Evolutionary conservation across 2,113 vertebrate genomes (phyloP).

Genomic region (Leptobrachium ailaonicum): DNA sequence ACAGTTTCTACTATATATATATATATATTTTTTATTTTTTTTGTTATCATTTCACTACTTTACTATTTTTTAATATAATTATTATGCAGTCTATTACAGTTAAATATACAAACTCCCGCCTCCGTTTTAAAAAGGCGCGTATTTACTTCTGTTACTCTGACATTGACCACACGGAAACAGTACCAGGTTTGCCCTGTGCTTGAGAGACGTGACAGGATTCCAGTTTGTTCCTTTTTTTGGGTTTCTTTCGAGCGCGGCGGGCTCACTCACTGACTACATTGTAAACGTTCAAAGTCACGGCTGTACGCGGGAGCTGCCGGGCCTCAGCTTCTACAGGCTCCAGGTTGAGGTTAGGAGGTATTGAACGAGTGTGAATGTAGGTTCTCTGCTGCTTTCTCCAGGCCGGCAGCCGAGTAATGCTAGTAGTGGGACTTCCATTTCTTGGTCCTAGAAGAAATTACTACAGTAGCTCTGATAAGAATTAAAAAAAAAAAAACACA

Average conservation of each 20-base stretch:
- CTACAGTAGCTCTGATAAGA: not conserved
- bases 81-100: conserved; percentile 72
- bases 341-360: not conserved
- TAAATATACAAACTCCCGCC: conserved; percentile 73
- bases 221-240: conserved; percentile 57
- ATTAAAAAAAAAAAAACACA: not conserved
- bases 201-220: conserved; percentile 60
- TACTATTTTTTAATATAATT: conserved; percentile 74
- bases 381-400: conserved; percentile 4
- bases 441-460: not conserved
- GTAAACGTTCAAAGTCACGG: not conserved
- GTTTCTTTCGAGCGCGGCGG: too few species aligned
- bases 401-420: conserved; percentile 1
- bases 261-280: not conserved
- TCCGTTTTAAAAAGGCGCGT: conserved; percentile 68
- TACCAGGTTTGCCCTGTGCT: conserved; percentile 59
- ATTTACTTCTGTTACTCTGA: conserved; percentile 63
- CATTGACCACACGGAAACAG: conserved; percentile 57
- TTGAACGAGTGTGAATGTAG: not conserved
- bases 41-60: conserved; percentile 71
- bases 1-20: conserved; percentile 68
- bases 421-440: conserved; percentile 1
- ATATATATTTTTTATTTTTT: conserved; percentile 42
- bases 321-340: conserved; percentile 18
- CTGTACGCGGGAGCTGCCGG: conserved; percentile 2